Conservation (phyloP, 2,113 vertebrate genomes). For the Dipodomys ordii region DNA sequence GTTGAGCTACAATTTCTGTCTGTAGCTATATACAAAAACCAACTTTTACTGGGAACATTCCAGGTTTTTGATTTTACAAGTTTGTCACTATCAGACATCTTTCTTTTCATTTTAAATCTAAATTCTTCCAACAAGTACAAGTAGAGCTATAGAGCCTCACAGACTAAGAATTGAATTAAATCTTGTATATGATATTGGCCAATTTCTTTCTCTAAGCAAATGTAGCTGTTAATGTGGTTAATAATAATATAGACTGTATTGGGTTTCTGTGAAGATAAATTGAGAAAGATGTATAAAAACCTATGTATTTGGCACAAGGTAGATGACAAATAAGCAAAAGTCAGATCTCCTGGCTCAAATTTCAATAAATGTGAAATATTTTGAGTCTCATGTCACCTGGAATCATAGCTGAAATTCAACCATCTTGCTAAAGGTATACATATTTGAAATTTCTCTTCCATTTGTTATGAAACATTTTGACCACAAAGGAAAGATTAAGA, state of each 20-base stretch:
- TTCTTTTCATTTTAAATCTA: background rate
- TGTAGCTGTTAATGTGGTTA: background rate
- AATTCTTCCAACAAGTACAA: background rate
- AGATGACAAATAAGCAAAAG: background rate
- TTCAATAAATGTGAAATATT: background rate
- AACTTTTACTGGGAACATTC: background rate
- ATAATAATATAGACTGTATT: background rate
- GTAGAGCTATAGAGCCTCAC: background rate
- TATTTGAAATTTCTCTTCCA: constrained; percentile 20
- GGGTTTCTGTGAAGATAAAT: constrained; percentile 11
- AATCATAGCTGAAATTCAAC: background rate
- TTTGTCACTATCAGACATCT: background rate
- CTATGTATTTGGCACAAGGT: background rate
- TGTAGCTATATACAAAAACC: background rate
- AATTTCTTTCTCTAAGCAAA: constrained; percentile 14
- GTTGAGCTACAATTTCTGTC: constrained; percentile 2
- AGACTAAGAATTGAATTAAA: background rate
- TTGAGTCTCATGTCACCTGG: background rate
- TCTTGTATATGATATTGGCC: background rate
- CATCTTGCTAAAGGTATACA: constrained; percentile 8
- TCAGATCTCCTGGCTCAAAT: background rate
- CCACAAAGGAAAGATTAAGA: background rate
- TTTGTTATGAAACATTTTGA: constrained; percentile 22
- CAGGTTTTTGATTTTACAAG: background rate
- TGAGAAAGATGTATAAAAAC: background rate